These are phyloP conservation scores for Rhea pennata DNA, from an alignment of 2,113 vertebrate genomes.

Conservation along the genomic window DNA sequence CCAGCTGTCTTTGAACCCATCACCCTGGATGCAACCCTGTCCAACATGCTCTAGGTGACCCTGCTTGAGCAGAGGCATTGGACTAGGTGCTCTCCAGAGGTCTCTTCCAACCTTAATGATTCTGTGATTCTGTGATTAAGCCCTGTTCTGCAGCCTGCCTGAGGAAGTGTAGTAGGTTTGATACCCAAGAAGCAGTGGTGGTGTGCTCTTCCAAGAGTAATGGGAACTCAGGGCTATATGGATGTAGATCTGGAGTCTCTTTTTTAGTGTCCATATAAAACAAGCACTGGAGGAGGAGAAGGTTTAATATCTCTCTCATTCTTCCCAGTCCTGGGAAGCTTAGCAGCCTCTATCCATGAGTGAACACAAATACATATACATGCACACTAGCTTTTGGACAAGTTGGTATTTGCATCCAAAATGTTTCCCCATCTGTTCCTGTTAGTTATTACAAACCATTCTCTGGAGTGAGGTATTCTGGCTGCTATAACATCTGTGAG, in stretches of 20 bases:
- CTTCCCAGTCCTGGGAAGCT: neutral
- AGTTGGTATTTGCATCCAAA: conserved; percentile 36
- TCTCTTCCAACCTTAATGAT: no score
- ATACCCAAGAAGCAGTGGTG: neutral
- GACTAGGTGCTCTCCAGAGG: no score
- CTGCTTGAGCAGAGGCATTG: no score
- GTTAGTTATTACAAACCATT: conserved; percentile 18
- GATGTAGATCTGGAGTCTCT: neutral
- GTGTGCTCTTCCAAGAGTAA: neutral
- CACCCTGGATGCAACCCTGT: no score
- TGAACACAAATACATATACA: neutral
- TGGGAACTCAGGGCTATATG: neutral
- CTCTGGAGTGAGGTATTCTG: conserved; percentile 36
- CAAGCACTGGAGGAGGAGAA: neutral
- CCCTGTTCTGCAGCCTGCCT: neutral
- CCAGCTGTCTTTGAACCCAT: neutral
- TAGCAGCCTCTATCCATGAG: neutral
- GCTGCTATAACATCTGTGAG: conserved; percentile 37
- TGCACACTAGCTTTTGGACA: neutral
- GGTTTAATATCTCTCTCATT: neutral
- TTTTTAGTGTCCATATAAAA: neutral
- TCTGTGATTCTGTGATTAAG: neutral
- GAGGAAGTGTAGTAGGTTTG: neutral
- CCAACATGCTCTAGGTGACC: no score
- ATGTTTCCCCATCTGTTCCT: conserved; percentile 56